phyloP scores from a whole-genome alignment of 2,113 vertebrate genomes.

The Delphinapterus leucas region DNA sequence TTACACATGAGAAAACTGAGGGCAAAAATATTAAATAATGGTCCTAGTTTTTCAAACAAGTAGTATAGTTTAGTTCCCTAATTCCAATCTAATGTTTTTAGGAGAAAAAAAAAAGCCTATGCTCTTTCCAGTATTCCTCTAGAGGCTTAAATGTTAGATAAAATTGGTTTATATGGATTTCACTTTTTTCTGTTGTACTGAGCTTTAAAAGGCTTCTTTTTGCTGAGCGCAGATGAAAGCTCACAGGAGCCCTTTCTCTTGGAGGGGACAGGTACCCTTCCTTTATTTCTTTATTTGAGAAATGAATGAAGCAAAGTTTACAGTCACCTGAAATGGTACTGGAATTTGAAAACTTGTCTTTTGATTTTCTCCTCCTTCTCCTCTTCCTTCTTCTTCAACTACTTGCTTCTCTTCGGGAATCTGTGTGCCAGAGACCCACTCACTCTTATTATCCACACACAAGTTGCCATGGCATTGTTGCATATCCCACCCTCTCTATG shows the following conservation, averaged over 20 bases:
- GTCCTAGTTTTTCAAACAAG: background rate
- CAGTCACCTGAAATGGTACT: constrained; percentile 82
- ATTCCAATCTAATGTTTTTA: background rate
- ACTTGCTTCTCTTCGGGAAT: constrained; percentile 85
- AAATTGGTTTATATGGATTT: background rate
- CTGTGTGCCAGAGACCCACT: constrained; percentile 95
- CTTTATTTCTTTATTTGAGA: constrained; percentile 62
- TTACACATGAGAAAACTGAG: background rate
- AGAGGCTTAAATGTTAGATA: background rate
- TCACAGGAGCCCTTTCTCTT: constrained; percentile 83
- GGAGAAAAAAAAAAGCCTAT: background rate
- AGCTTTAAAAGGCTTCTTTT: constrained; percentile 88
- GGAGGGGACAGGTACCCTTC: constrained; percentile 80
- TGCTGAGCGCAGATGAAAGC: constrained; percentile 80
- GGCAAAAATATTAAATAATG: background rate
- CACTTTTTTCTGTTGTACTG: constrained; percentile 91
- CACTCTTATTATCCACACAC: constrained; percentile 79
- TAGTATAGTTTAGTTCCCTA: background rate
- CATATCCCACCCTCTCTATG: constrained; percentile 95
- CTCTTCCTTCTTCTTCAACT: constrained; percentile 76
- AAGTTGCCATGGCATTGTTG: constrained; percentile 78
- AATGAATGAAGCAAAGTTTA: constrained; percentile 73
- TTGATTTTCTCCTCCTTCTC: constrained; percentile 62
- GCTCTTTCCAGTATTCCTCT: background rate
- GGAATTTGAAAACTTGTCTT: constrained; percentile 84